Percentiles rank a stretch among this genome's conserved stretches.
phyloP scores from a whole-genome alignment of 2,113 vertebrate species.

The Fulmarus glacialis region DNA sequence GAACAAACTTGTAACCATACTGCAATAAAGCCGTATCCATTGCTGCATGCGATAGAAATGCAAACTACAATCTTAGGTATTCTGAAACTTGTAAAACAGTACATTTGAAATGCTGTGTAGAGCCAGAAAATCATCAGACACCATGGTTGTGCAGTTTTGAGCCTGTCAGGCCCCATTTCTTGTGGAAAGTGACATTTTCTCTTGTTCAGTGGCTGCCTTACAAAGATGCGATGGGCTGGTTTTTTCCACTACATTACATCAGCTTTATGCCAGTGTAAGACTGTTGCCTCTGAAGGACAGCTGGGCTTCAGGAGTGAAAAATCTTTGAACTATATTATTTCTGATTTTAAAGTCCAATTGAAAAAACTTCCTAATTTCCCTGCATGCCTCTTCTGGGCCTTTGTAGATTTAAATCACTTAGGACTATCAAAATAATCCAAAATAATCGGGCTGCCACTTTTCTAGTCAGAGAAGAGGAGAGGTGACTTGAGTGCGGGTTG shows the following conservation, averaged over 20 bases:
- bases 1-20: neutral
- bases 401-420: neutral
- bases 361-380: neutral
- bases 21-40: neutral
- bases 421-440: neutral
- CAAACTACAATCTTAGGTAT: neutral
- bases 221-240: neutral
- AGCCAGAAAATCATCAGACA: neutral
- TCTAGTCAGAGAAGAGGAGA: neutral
- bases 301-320: neutral
- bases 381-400: neutral
- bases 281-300: neutral
- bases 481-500: neutral
- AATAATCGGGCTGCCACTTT: neutral
- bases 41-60: neutral
- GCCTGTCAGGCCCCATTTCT: conserved; percentile 10
- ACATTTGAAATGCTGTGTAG: neutral
- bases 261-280: neutral
- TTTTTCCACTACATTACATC: conserved; percentile 25
- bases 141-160: neutral
- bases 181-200: neutral
- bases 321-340: neutral
- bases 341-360: neutral
- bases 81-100: neutral
- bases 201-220: neutral